Evolutionary conservation across 1,140 invertebrate genomes (phyloP).

Genomic region (Eumeta japonica): DNA sequence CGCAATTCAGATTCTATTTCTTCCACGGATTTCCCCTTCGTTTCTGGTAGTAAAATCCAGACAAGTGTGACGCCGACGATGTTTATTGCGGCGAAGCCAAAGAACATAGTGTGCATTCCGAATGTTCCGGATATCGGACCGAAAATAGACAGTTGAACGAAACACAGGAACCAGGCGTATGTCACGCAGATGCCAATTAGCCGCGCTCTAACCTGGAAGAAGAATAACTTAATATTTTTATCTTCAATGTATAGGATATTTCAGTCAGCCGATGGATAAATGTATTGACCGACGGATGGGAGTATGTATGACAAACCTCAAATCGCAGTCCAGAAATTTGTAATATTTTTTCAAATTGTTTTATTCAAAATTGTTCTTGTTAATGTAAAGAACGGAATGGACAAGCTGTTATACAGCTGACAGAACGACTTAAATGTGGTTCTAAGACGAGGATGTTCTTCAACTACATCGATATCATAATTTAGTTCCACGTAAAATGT

Average conservation of each 20-base stretch:
- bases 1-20: constrained; percentile 14
- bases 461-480: no score
- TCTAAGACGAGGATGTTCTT: no score
- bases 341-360: no score
- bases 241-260: not conserved
- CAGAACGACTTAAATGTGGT: no score
- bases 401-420: no score
- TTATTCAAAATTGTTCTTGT: not conserved
- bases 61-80: constrained; percentile 13
- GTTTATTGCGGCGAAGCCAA: constrained; percentile 16
- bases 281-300: not conserved
- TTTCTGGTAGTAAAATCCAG: constrained; percentile 18
- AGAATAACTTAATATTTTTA: constrained; percentile 2
- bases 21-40: constrained; percentile 22
- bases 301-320: no score
- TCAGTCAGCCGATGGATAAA: not conserved
- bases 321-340: no score
- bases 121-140: constrained; percentile 11
- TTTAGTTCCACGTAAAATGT: no score
- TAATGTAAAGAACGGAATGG: not conserved
- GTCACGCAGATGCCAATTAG: constrained; percentile 23
- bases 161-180: constrained; percentile 25
- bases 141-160: constrained; percentile 19
- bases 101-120: constrained; percentile 17
- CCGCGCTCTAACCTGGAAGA: constrained; percentile 36